phyloP scores from a whole-genome alignment of 2,888 invertebrate genomes.

The Spodoptera littoralis region DNA sequence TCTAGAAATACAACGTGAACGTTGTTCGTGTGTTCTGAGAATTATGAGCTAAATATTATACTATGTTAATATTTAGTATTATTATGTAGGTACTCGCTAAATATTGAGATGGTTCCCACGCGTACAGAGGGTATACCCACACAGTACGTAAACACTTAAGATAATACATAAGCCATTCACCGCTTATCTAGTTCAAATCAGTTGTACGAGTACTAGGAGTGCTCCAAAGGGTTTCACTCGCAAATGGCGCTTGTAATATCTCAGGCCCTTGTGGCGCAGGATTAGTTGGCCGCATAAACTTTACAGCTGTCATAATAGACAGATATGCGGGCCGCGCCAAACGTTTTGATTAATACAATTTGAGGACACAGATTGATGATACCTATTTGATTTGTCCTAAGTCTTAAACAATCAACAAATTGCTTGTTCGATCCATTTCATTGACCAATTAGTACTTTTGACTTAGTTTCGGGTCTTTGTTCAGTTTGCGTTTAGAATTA shows the following conservation, averaged over 20 bases:
- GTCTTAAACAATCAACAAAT: constrained; percentile 36
- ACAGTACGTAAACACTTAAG: constrained; percentile 20
- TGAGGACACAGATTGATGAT: constrained; percentile 38
- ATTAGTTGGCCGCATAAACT: constrained; percentile 52
- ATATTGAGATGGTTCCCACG: constrained; percentile 2
- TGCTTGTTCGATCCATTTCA: constrained; percentile 25
- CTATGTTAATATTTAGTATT: no score
- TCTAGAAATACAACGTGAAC: no score
- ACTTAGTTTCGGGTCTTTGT: constrained; percentile 15
- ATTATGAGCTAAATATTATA: no score
- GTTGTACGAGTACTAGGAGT: constrained; percentile 30
- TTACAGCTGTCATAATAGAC: constrained; percentile 40
- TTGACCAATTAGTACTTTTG: constrained; percentile 29
- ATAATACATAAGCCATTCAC: constrained; percentile 30
- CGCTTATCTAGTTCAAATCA: constrained; percentile 42
- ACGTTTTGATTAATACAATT: constrained; percentile 49
- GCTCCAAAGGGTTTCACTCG: constrained; percentile 18
- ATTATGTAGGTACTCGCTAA: no score
- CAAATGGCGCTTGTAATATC: constrained; percentile 52
- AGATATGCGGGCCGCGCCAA: constrained; percentile 16
- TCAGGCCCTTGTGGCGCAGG: constrained; percentile 51
- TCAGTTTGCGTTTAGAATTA: constrained; percentile 23
- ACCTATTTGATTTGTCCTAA: constrained; percentile 30
- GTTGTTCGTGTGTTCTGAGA: no score
- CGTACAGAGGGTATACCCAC: not conserved